Evolutionary conservation across 30 jellyfish, hydroid and myxozoan species (phyloP), one percentile per base, ranked within the genome.

Genomic region (Aurelia coerulea): DNA sequence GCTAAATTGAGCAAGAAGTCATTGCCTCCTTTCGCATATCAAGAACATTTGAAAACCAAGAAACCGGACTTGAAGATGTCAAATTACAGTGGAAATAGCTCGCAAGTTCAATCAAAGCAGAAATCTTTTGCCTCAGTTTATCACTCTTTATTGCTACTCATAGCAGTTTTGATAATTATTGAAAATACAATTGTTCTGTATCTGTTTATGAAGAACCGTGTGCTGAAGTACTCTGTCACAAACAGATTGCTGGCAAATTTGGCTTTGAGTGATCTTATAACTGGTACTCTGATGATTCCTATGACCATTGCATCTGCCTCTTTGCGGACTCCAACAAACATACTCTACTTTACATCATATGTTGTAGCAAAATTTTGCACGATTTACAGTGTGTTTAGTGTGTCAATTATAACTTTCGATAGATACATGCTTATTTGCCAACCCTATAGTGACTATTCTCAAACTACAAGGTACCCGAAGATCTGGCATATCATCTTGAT

Each of bases 221-320:
- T 8, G 3, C 71, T 85, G 59, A 81, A 63, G 46, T 16, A 23
- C 18, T 76, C 76, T 0, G 52, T 70, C 3, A 65, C 94, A 9
- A 85, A 85, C 60, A 29, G 78, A 33, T 81, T 85, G 37, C 67
- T 65, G 6, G 85, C 94, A 6, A 85, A 75, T 74, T 78, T 85
- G 64, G 94, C 94, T 34, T n/a, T 63, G 0, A 74, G 94, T 23
- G 94, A 85, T 63, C 18, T 85, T 41, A 19, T 85, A 5, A 85
- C 94, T 3, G 88, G 88, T 7, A 1, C 51, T 4, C 56, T 62
- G 0, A 65, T 65, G 29, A 85, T 85, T 31, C 94, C 94, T 12
- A 23, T 85, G 41, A 73, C 88, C 1, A 62, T 85, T 2, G 76
- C 88, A 5, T 85, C 94, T 9, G 87, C 94, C 46, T 46, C 83